These are phyloP conservation scores for Chironomus riparius DNA, from an alignment of 2,888 invertebrate genomes.

Conservation along the genomic window DNA sequence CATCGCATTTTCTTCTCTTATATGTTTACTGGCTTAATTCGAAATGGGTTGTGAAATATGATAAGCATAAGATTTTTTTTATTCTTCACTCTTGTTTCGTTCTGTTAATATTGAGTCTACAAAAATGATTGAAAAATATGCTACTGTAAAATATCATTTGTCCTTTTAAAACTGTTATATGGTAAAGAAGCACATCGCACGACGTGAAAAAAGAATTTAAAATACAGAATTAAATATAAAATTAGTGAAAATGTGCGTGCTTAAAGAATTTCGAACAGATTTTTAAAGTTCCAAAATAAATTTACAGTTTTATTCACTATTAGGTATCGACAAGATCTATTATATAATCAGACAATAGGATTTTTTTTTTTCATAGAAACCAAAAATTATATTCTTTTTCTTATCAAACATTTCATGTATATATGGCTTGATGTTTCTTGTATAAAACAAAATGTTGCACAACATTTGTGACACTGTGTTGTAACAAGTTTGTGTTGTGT, in stretches of 20 bases:
- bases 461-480: not conserved
- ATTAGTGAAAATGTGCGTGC: no score
- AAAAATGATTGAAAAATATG: no score
- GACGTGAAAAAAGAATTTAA: no score
- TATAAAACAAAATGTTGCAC: not conserved
- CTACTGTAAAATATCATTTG: no score
- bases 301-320: no score
- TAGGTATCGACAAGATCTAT: not conserved
- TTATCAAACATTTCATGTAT: not conserved
- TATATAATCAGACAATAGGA: not conserved
- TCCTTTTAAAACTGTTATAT: not conserved
- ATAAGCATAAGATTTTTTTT: not conserved
- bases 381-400: no score
- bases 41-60: not conserved
- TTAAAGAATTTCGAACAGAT: no score
- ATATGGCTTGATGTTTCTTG: not conserved
- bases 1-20: not conserved
- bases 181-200: not conserved
- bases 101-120: not conserved
- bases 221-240: no score
- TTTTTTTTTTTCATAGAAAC: not conserved
- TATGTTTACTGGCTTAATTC: not conserved
- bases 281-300: no score
- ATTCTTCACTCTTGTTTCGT: not conserved
- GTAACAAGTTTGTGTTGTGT: not conserved